A percentile compares a stretch with the other conserved stretches of the same genome.
Evolutionary conservation across 2,797 vertebrate species (phyloP).

Genomic region (Gambusia yucatana): DNA sequence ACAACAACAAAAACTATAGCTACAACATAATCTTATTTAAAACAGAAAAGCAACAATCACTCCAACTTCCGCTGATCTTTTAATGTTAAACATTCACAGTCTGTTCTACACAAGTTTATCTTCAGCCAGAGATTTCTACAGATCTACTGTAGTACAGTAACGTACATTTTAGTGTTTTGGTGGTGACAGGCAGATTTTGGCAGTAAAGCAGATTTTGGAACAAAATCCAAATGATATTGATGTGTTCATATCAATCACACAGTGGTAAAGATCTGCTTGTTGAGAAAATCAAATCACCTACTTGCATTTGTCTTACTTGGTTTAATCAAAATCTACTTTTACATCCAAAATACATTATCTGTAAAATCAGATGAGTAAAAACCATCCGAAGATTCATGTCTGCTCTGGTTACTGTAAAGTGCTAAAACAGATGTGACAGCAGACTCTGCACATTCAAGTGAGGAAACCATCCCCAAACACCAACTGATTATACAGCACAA

Average conservation of each 20-base stretch:
- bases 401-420: background rate
- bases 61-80: background rate
- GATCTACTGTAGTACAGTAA: no score
- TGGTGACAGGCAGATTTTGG: no score
- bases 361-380: background rate
- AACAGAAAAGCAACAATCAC: background rate
- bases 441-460: constrained; percentile 14
- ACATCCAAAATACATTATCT: background rate
- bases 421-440: background rate
- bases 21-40: background rate
- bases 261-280: background rate
- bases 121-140: no score
- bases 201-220: background rate
- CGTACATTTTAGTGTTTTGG: no score
- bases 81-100: background rate
- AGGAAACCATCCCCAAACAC: constrained; percentile 32
- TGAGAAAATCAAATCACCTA: background rate
- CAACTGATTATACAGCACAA: constrained; percentile 20
- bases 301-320: background rate
- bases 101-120: no score
- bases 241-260: background rate
- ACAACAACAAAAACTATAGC: background rate
- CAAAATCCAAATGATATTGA: background rate
- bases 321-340: background rate
- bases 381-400: background rate